Conservation (phyloP, 2,888 invertebrate genomes). For the Orthosia gothica region DNA sequence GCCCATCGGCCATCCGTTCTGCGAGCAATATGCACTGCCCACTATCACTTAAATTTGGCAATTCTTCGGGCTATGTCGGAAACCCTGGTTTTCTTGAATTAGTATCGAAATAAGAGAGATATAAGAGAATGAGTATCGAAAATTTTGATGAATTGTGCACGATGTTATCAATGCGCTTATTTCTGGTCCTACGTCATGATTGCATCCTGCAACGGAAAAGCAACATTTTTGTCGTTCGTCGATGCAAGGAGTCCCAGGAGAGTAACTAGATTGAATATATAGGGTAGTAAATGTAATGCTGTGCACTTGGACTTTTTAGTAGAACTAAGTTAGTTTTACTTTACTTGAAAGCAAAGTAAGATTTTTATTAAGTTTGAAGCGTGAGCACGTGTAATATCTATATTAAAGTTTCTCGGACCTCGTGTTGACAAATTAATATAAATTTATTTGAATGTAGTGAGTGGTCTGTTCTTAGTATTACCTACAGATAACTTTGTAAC, state of each 20-base stretch:
- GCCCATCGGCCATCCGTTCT: no score
- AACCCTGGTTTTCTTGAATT: no score
- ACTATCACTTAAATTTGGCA: no score
- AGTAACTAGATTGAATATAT: neutral
- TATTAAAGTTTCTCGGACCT: constrained; percentile 28
- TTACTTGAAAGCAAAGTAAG: constrained; percentile 47
- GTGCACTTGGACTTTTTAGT: constrained; percentile 11
- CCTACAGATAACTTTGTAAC: neutral
- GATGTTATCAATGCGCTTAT: neutral
- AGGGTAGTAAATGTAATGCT: neutral
- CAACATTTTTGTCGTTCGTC: neutral
- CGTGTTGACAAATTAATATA: constrained; percentile 14
- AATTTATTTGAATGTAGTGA: constrained; percentile 10
- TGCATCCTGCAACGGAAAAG: neutral
- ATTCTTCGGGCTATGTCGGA: no score
- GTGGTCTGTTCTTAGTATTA: neutral
- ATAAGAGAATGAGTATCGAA: no score
- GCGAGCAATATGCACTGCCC: no score
- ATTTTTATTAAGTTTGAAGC: constrained; percentile 26
- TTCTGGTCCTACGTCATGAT: neutral
- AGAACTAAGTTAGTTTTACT: constrained; percentile 34
- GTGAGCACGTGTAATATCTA: constrained; percentile 3
- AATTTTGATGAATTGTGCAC: no score
- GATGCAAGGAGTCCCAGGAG: neutral
- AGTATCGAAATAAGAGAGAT: no score